These are phyloP conservation scores for Drosophila subquinaria DNA, from an alignment of 2,888 invertebrate species.

Conservation along the genomic window DNA sequence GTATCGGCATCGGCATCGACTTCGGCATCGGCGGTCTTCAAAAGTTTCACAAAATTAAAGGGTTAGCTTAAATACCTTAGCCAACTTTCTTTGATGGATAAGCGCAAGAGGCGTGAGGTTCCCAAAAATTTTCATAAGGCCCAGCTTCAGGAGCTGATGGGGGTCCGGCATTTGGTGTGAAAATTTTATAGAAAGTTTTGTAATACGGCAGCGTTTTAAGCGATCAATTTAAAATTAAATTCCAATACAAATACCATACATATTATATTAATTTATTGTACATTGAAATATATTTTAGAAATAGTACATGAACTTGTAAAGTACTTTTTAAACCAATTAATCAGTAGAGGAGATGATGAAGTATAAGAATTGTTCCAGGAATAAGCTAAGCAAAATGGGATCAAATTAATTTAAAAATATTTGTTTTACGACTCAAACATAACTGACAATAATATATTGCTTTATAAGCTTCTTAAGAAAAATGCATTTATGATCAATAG, in stretches of 20 bases:
- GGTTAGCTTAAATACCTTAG: slow-evolving; percentile 68
- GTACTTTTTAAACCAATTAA: no score
- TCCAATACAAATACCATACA: background rate
- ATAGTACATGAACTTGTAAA: no score
- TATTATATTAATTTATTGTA: background rate
- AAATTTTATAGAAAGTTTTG: slow-evolving; percentile 69
- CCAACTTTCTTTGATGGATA: slow-evolving; percentile 80
- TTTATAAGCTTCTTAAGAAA: no score
- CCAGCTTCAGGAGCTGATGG: slow-evolving; percentile 35
- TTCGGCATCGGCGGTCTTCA: slow-evolving; percentile 73
- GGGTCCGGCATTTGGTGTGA: slow-evolving; percentile 59
- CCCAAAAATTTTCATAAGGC: slow-evolving; percentile 32
- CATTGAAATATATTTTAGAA: no score
- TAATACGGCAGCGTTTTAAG: slow-evolving; percentile 11
- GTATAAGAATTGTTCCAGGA: no score
- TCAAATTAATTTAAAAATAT: no score
- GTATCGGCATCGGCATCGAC: slow-evolving; percentile 15
- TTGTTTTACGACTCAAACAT: no score
- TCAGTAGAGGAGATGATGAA: no score
- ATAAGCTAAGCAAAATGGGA: no score
- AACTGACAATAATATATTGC: no score
- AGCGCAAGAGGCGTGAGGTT: slow-evolving; percentile 61
- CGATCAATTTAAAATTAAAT: slow-evolving; percentile 1
- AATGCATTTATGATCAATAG: no score
- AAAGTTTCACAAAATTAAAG: slow-evolving; percentile 81